These are phyloP conservation scores for Takifugu flavidus DNA, from an alignment of 2,113 vertebrate genomes.

Conservation along the genomic window DNA sequence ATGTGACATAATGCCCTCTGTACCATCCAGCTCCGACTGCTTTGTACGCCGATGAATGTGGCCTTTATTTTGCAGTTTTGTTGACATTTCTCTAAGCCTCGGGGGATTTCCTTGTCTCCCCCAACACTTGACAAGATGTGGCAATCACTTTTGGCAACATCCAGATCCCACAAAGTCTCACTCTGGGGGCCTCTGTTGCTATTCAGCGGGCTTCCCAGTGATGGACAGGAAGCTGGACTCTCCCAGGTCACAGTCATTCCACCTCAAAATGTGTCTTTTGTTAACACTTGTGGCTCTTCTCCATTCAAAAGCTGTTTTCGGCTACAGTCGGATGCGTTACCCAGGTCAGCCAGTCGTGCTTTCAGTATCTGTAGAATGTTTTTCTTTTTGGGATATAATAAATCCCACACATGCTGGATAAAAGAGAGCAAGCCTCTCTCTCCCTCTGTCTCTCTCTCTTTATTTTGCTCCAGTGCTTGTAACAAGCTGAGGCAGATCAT, in stretches of 20 bases:
- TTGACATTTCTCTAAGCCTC: conserved; percentile 65
- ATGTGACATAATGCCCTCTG: conserved; percentile 56
- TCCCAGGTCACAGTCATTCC: conserved; percentile 51
- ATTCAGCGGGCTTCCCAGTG: conserved; percentile 54
- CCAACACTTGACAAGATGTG: conserved; percentile 64
- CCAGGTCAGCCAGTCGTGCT: conserved; percentile 65
- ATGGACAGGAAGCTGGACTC: conserved; percentile 65
- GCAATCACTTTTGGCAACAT: conserved; percentile 66
- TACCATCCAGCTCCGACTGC: conserved; percentile 45
- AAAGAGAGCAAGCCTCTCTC: conserved; percentile 59
- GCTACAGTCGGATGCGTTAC: conserved; percentile 46
- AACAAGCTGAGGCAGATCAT: conserved; percentile 78
- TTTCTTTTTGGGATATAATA: conserved; percentile 68
- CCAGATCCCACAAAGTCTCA: conserved; percentile 61
- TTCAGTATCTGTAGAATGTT: conserved; percentile 65
- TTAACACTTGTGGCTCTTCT: conserved; percentile 46
- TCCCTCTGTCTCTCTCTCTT: conserved; percentile 6
- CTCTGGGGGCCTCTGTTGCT: conserved; percentile 61
- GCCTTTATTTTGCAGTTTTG: conserved; percentile 68
- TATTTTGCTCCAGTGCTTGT: conserved; percentile 59
- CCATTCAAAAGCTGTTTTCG: conserved; percentile 39
- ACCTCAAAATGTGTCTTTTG: conserved; percentile 55
- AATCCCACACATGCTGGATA: conserved; percentile 65
- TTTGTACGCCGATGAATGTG: conserved; percentile 70
- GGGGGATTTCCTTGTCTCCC: conserved; percentile 61